Conservation (phyloP, 2,113 vertebrate species). For the Triplophysa dalaica region DNA sequence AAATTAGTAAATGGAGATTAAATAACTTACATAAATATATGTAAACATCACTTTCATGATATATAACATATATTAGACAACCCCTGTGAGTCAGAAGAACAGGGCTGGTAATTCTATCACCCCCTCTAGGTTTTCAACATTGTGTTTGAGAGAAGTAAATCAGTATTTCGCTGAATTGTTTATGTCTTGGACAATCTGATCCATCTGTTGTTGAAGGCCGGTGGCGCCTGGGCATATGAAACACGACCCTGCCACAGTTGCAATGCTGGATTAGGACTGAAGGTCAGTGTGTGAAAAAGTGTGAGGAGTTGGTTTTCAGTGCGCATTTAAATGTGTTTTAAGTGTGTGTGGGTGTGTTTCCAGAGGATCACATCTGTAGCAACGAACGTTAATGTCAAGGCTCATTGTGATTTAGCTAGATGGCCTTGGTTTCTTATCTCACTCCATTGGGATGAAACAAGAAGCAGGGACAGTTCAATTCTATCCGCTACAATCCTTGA, state of each 20-base stretch:
- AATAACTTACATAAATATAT: too few species aligned
- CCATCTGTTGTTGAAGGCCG: conserved; percentile 53
- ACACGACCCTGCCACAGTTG: conserved; percentile 40
- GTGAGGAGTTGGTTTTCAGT: conserved; percentile 1
- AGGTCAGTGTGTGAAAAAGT: conserved; percentile 44
- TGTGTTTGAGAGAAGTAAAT: conserved; percentile 48
- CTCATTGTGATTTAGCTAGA: conserved; percentile 24
- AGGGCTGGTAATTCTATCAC: conserved; percentile 45
- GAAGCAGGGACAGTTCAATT: not conserved
- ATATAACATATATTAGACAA: not conserved
- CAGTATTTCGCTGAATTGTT: conserved; percentile 49
- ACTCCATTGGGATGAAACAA: conserved; percentile 4
- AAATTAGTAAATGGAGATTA: too few species aligned
- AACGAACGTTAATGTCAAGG: conserved; percentile 50
- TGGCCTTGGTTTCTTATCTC: conserved; percentile 56
- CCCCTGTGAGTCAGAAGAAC: not conserved
- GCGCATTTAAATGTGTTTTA: not conserved
- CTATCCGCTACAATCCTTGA: not conserved
- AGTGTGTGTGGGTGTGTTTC: conserved; percentile 21
- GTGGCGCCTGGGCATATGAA: conserved; percentile 44
- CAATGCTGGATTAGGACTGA: conserved; percentile 29
- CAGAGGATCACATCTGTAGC: conserved; percentile 45
- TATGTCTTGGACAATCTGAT: conserved; percentile 54
- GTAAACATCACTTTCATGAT: not conserved
- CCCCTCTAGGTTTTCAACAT: conserved; percentile 39